These are phyloP conservation scores for zebrafish (Danio rerio) DNA, from an alignment of 2,113 vertebrate genomes.

Conservation along the genomic window GRCz12tu NC_133181.1:13723501-13724000, in stretches of 20 bases:
- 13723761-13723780: too few species aligned
- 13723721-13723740: too few species aligned
- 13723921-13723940: neutral
- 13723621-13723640: conserved; percentile 10
- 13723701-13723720: too few species aligned
- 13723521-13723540: conserved; percentile 33
- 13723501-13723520: conserved; percentile 16
- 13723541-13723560: conserved; percentile 28
- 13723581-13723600: conserved; percentile 26
- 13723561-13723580: conserved; percentile 6
- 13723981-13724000: neutral
- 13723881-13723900: neutral
- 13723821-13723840: too few species aligned
- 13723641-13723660: neutral
- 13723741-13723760: too few species aligned
- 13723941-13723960: neutral
- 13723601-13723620: conserved; percentile 8
- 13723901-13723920: neutral
- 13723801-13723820: too few species aligned
- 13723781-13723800: too few species aligned
- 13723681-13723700: too few species aligned
- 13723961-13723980: neutral
- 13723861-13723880: neutral
- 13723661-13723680: too few species aligned
- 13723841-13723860: too few species aligned